These are phyloP conservation scores for Calosoma granatense DNA, from an alignment of 1,140 invertebrate genomes.

Conservation along the genomic window DNA sequence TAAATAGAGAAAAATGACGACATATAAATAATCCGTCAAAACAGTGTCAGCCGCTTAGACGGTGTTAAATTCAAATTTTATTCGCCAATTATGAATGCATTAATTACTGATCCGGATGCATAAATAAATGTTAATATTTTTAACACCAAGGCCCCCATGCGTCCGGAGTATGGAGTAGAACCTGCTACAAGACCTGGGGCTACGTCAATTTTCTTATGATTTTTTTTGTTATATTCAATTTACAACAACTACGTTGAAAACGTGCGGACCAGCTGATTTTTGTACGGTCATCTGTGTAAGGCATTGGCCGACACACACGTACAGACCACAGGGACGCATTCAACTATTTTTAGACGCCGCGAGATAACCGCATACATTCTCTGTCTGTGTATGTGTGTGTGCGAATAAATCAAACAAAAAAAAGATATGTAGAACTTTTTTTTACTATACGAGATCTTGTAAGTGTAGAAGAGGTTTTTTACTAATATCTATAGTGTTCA, in stretches of 20 bases:
- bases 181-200: neutral
- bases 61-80: neutral
- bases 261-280: slow-evolving; percentile 2
- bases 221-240: slow-evolving; percentile 8
- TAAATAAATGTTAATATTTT: neutral
- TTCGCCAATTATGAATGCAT: neutral
- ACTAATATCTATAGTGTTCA: too few relatives aligned
- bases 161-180: neutral
- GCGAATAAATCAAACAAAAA: neutral
- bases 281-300: neutral
- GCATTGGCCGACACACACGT: neutral
- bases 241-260: slow-evolving; percentile 9
- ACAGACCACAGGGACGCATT: neutral
- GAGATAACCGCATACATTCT: neutral
- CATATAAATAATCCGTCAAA: neutral
- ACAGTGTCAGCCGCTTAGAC: neutral
- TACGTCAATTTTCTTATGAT: neutral
- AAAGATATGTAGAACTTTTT: too few relatives aligned
- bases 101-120: neutral
- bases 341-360: neutral
- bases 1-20: neutral
- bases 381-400: neutral
- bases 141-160: neutral
- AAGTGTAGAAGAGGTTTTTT: too few relatives aligned
- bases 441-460: too few relatives aligned